Conservation (phyloP, 2,888 invertebrate species). For the Eurytoma californica region DNA sequence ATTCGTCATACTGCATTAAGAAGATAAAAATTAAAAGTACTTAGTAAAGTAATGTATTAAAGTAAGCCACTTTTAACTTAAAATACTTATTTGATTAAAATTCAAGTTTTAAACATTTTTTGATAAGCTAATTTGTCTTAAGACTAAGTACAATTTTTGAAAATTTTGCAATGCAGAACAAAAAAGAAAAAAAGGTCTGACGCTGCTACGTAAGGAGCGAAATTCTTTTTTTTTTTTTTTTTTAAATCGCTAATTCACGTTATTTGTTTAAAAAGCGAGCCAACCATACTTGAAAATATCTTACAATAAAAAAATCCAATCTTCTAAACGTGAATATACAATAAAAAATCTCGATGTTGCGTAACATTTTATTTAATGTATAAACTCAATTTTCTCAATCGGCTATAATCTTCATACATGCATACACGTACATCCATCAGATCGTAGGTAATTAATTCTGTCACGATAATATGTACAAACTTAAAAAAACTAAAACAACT, state of each 20-base stretch:
- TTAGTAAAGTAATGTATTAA: slow-evolving; percentile 33
- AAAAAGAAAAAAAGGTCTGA: slow-evolving; percentile 5
- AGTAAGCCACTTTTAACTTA: neutral
- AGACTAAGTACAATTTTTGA: slow-evolving; percentile 21
- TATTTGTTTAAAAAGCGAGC: slow-evolving; percentile 9
- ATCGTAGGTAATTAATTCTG: slow-evolving; percentile 42
- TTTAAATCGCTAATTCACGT: slow-evolving; percentile 22
- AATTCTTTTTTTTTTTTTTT: neutral
- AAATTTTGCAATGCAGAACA: slow-evolving; percentile 21
- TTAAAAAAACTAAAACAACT: slow-evolving; percentile 49
- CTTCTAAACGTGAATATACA: slow-evolving; percentile 29
- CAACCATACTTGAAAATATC: slow-evolving; percentile 29
- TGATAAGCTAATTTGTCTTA: slow-evolving; percentile 29
- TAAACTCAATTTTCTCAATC: slow-evolving; percentile 29
- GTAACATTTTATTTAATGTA: slow-evolving; percentile 24
- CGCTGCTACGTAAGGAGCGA: neutral
- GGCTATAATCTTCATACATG: slow-evolving; percentile 10
- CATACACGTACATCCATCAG: slow-evolving; percentile 28
- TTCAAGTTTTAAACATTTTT: slow-evolving; percentile 41
- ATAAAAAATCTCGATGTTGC: slow-evolving; percentile 41
- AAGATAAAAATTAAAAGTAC: slow-evolving; percentile 24
- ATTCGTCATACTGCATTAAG: slow-evolving; percentile 5
- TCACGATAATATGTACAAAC: slow-evolving; percentile 56
- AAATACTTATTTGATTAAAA: slow-evolving; percentile 44
- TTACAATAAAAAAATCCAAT: slow-evolving; percentile 34